These are phyloP conservation scores for Gephyroberyx darwinii DNA, from an alignment of 2,797 vertebrate species.

Conservation along the genomic window DNA sequence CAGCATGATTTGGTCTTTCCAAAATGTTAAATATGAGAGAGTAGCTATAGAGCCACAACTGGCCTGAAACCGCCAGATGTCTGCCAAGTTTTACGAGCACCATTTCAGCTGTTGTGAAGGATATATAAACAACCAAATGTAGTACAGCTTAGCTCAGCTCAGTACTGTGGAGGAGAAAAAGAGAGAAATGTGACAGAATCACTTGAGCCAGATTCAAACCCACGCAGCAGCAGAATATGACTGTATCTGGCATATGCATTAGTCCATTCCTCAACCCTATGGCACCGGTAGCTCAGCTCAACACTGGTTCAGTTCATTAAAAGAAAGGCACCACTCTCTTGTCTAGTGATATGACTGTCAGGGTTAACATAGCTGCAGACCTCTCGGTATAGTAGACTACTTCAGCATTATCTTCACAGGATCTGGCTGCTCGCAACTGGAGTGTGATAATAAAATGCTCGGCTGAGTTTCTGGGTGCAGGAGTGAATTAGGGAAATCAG, in stretches of 20 bases:
- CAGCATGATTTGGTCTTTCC: conserved; percentile 25
- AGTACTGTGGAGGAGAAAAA: conserved; percentile 18
- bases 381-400: conserved; percentile 48
- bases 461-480: conserved; percentile 62
- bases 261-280: conserved; percentile 55
- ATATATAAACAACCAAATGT: conserved; percentile 46
- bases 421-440: conserved; percentile 61
- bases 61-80: conserved; percentile 31
- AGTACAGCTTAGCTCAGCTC: conserved; percentile 39
- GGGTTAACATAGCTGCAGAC: conserved; percentile 58
- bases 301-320: conserved; percentile 67
- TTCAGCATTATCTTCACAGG: conserved; percentile 63
- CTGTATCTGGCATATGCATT: conserved; percentile 46
- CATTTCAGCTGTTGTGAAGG: conserved; percentile 45
- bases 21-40: conserved; percentile 31
- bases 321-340: conserved; percentile 54
- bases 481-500: conserved; percentile 76
- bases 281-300: conserved; percentile 43
- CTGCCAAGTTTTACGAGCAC: conserved; percentile 30
- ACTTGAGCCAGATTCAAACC: conserved; percentile 58
- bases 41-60: conserved; percentile 36
- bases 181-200: conserved; percentile 57
- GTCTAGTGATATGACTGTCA: conserved; percentile 59
- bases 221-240: conserved; percentile 53
- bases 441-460: conserved; percentile 70